Base-by-base conservation (phyloP, 2,113 vertebrate genomes). In the Corythoichthys haematopterus region DNA sequence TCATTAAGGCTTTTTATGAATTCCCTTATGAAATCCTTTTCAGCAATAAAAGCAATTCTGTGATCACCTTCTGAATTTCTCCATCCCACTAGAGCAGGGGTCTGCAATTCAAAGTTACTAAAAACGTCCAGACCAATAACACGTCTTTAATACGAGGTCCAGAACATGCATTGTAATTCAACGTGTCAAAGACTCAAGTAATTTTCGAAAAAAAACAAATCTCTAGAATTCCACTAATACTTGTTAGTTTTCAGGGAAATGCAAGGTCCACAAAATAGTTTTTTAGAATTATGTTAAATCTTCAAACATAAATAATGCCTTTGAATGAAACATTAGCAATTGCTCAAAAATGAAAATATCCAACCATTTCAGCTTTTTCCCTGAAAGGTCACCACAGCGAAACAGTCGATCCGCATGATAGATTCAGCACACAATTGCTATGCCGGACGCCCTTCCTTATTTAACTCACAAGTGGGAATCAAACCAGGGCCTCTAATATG, bases 1-100 rank as follows among this genome's bases (percentile, higher is more conserved):
- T 70, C 79, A 84, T 84, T 78, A 83, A 86, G 80, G 74, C 72
- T 66, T 72, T 79, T 55, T 20, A 60, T 57, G 58, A 69, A 76
- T 73, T 69, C 69, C 60, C 40, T 64, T 50, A 65, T 71, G 70
- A 75, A 69, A 81, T 80, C 43, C 65, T 64, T 77, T 82, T 78
- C 50, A 67, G 48, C 79, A 81, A 83, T 73, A 16, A 72, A 70
- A 70, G 56, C 55, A 71, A 66, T 69, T 77, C 53, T 75, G 40
- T 62, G n/a, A 62, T 40, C 40, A n/a, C n/a, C 43, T 62, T 46
- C 5, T 28, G 43, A 70, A 36, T 74, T 73, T 65, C 58, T 36
- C 40, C 48, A 2, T 80, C 47, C 67, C 66, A 59, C 70, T 72
- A 6, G 0, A 35, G 33, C 33, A 57, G 20, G 50, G 50, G 15